phyloP scores from a whole-genome alignment of 2,797 vertebrate species.

The Columba guinea region DNA sequence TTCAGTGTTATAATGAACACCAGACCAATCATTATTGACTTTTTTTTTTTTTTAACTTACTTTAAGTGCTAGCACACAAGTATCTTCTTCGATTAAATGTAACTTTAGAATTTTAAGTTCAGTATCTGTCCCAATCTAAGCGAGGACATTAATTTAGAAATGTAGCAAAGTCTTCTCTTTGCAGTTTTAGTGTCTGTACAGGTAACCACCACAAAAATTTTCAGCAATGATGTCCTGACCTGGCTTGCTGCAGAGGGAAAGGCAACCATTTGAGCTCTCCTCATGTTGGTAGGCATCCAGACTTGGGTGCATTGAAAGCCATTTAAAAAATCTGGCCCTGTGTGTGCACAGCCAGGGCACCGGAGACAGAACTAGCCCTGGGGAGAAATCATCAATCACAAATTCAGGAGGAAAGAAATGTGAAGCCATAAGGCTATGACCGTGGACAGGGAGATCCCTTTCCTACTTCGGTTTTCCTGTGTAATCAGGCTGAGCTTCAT shows the following conservation, averaged over 20 bases:
- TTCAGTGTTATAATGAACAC: slow-evolving; percentile 69
- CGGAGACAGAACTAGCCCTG: fast-evolving
- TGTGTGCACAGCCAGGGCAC: fast-evolving
- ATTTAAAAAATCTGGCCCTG: not conserved
- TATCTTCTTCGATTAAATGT: slow-evolving; percentile 60
- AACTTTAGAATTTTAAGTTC: slow-evolving; percentile 19
- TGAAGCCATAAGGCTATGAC: not conserved
- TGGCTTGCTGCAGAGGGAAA: fast-evolving
- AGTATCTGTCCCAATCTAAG: not conserved
- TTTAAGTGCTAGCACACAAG: slow-evolving; percentile 39
- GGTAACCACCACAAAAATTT: not conserved
- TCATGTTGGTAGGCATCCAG: not conserved
- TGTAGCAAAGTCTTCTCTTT: not conserved
- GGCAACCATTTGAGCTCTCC: not conserved
- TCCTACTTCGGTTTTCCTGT: not conserved
- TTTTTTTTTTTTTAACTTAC: slow-evolving; percentile 19
- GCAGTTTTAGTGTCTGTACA: not conserved
- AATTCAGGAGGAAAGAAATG: fast-evolving
- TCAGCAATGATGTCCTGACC: fast-evolving
- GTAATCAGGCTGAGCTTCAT: not conserved
- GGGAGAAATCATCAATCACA: not conserved
- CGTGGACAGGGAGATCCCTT: not conserved
- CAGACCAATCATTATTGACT: slow-evolving; percentile 68
- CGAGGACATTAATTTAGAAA: not conserved
- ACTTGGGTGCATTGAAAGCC: not conserved